Evolutionary conservation across 2,888 invertebrate species (phyloP).

Genomic region (Autographa pulchrina): DNA sequence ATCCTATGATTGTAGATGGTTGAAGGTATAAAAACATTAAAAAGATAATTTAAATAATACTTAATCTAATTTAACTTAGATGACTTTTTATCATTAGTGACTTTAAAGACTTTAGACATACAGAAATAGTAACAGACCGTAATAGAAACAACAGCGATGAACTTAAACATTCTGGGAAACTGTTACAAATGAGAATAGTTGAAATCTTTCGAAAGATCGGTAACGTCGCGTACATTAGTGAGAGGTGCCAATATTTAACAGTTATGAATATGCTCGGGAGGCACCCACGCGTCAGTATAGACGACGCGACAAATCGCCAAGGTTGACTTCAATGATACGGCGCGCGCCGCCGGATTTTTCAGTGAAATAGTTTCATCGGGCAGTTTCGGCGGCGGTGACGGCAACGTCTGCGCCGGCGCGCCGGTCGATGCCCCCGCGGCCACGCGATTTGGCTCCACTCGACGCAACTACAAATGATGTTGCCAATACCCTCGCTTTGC

Average conservation of each 20-base stretch:
- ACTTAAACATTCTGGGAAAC: constrained; percentile 57
- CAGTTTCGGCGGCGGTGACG: constrained; percentile 81
- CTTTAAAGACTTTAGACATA: constrained; percentile 7
- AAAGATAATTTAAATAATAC: too few relatives aligned
- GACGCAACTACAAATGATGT: constrained; percentile 76
- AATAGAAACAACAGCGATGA: constrained; percentile 52
- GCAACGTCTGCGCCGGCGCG: constrained; percentile 87
- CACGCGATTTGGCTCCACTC: constrained; percentile 84
- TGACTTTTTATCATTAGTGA: background rate
- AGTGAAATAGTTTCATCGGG: constrained; percentile 87
- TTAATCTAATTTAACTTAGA: background rate
- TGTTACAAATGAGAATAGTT: constrained; percentile 63
- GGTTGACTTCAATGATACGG: constrained; percentile 86
- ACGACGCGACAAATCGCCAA: constrained; percentile 87
- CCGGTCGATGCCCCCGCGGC: constrained; percentile 86
- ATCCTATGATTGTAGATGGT: too few relatives aligned
- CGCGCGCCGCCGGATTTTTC: constrained; percentile 85
- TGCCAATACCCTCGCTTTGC: constrained; percentile 63
- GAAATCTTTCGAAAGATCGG: constrained; percentile 57
- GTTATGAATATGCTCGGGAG: constrained; percentile 80
- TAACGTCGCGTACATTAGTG: constrained; percentile 66
- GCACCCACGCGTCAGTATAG: constrained; percentile 84
- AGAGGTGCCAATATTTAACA: constrained; percentile 83
- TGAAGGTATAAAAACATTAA: too few relatives aligned
- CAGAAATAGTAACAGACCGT: constrained; percentile 30